Conservation (phyloP, 2,113 vertebrate species). For the Colius striatus region DNA sequence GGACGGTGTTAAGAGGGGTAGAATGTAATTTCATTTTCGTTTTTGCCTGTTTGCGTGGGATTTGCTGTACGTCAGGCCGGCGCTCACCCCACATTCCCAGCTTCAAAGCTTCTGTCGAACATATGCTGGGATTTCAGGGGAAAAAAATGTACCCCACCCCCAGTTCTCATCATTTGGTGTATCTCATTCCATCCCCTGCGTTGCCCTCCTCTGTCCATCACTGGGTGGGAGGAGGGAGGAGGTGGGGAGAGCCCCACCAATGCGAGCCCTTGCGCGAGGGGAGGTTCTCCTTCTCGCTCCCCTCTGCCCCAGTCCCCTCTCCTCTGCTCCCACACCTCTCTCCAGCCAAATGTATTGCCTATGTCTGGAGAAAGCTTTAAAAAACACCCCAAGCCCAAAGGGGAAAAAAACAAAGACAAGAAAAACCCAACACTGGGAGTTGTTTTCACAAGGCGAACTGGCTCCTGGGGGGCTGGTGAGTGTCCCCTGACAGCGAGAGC, state of each 20-base stretch:
- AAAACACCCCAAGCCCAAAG: too few relatives aligned
- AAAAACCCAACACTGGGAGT: not conserved
- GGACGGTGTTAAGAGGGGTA: fast-evolving
- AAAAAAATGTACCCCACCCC: not conserved
- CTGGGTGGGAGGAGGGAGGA: not conserved
- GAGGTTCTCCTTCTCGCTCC: not conserved
- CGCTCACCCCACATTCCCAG: fast-evolving
- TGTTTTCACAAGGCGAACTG: not conserved
- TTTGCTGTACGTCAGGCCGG: fast-evolving
- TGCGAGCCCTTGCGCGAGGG: fast-evolving
- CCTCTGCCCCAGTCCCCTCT: slow-evolving; percentile 5
- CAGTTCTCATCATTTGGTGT: not conserved
- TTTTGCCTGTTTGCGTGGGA: not conserved
- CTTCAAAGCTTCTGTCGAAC: not conserved
- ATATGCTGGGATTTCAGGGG: not conserved
- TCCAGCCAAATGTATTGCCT: not conserved
- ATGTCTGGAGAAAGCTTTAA: not conserved
- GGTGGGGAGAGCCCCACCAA: not conserved
- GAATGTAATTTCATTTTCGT: not conserved
- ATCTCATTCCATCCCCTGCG: not conserved
- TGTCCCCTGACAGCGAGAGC: not conserved
- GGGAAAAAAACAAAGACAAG: not conserved
- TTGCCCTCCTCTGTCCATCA: not conserved
- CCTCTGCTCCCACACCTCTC: not conserved
- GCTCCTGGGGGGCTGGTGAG: not conserved